A percentile compares a stretch with the other conserved stretches of the same genome.
Conservation (phyloP, 35 echinoderm and acorn worm species). For the Ophiothrix spiculata region DNA sequence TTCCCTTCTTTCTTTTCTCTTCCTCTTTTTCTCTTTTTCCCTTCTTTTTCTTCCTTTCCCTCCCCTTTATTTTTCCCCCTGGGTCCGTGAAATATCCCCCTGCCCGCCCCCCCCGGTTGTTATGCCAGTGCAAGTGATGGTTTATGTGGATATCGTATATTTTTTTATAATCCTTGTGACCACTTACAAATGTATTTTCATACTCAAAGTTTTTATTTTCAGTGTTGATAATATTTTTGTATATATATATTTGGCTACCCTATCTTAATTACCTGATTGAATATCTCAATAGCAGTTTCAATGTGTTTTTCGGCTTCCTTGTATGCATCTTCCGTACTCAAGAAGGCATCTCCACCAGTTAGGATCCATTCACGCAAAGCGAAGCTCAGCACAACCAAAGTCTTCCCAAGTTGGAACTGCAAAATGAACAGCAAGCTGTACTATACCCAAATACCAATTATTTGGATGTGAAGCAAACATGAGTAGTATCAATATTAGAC, state of each 20-base stretch:
- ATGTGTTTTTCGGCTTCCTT: neutral
- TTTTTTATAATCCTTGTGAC: neutral
- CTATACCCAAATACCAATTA: too few species aligned
- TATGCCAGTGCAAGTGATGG: neutral
- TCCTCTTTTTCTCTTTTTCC: too few species aligned
- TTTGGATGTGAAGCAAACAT: too few species aligned
- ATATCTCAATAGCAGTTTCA: neutral
- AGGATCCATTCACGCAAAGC: neutral
- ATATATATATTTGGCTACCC: neutral
- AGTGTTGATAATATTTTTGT: too few species aligned
- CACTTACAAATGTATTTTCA: neutral
- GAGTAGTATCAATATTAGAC: too few species aligned
- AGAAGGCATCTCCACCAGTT: neutral
- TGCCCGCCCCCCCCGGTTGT: neutral
- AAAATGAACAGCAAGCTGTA: too few species aligned
- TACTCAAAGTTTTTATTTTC: too few species aligned
- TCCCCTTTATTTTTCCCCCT: neutral
- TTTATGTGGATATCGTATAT: neutral
- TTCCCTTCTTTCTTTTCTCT: too few species aligned
- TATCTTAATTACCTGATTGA: neutral
- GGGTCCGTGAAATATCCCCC: neutral
- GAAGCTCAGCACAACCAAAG: neutral
- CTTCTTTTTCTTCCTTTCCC: too few species aligned
- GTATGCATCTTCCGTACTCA: neutral
- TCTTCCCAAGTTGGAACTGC: neutral